These are phyloP conservation scores for Heterohyrax brucei DNA, from an alignment of 2,797 vertebrate species.

Conservation along the genomic window DNA sequence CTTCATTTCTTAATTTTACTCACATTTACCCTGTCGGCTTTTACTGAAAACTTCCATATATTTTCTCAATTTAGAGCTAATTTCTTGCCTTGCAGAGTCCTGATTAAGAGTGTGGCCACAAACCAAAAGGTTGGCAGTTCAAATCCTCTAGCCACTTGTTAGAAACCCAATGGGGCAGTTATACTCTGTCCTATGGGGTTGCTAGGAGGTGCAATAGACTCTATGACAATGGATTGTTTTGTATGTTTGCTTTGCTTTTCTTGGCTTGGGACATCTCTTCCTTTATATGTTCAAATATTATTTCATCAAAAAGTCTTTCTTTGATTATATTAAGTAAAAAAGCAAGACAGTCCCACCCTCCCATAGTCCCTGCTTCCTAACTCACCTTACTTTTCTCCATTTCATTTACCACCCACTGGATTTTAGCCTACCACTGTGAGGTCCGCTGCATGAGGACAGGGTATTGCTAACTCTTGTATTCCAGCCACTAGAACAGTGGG, in stretches of 20 bases:
- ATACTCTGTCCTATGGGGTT: no score
- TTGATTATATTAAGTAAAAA: neutral
- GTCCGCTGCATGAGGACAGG: fast-evolving
- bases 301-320: neutral
- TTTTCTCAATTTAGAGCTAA: neutral
- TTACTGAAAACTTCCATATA: neutral
- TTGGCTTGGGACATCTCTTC: neutral
- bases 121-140: no score
- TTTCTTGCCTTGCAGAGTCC: neutral
- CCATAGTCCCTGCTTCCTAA: neutral
- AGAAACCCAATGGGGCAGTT: no score
- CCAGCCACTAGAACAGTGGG: neutral
- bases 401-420: neutral
- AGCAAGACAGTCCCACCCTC: fast-evolving
- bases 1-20: neutral
- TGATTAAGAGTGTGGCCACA: no score
- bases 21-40: neutral
- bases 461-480: neutral
- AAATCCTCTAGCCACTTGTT: no score
- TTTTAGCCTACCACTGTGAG: neutral
- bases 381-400: neutral
- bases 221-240: no score
- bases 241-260: no score
- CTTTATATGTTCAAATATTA: neutral
- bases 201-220: no score